Evolutionary conservation across 2,888 invertebrate species (phyloP).

Genomic region (Lasioglossum villosulum): DNA sequence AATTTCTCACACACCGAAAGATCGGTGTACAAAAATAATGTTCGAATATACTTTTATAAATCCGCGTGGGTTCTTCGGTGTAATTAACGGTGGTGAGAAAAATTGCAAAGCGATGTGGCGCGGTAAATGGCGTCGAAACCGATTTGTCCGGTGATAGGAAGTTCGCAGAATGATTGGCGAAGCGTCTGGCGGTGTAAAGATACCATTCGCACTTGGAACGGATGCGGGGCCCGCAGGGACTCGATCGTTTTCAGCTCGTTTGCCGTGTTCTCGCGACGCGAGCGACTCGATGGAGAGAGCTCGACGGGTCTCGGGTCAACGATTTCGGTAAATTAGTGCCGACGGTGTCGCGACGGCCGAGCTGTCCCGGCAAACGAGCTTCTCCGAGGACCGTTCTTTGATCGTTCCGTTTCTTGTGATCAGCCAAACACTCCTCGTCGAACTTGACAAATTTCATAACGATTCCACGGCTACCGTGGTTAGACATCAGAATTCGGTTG

Average conservation of each 20-base stretch:
- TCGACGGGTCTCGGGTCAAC: not conserved
- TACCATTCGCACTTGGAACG: not conserved
- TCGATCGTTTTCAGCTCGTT: conserved; percentile 22
- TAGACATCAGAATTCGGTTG: not conserved
- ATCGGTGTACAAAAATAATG: too few species aligned
- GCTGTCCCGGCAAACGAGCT: not conserved
- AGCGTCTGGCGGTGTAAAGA: not conserved
- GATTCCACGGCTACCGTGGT: not conserved
- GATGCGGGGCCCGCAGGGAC: conserved; percentile 20
- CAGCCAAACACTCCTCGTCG: not conserved
- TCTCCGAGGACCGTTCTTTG: not conserved
- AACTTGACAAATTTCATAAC: not conserved
- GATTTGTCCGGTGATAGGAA: not conserved
- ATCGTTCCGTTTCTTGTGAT: conserved; percentile 2
- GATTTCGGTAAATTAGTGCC: conserved; percentile 9
- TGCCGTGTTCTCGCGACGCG: not conserved
- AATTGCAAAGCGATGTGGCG: not conserved
- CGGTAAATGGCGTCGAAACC: not conserved
- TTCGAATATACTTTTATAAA: too few species aligned
- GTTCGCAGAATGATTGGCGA: not conserved
- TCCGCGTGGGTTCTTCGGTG: too few species aligned
- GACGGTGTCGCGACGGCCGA: not conserved
- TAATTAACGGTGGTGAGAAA: not conserved
- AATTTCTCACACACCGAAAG: too few species aligned
- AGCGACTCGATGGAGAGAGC: not conserved